phyloP scores from a whole-genome alignment of 2,113 vertebrate species.

The Gobiocypris rarus region DNA sequence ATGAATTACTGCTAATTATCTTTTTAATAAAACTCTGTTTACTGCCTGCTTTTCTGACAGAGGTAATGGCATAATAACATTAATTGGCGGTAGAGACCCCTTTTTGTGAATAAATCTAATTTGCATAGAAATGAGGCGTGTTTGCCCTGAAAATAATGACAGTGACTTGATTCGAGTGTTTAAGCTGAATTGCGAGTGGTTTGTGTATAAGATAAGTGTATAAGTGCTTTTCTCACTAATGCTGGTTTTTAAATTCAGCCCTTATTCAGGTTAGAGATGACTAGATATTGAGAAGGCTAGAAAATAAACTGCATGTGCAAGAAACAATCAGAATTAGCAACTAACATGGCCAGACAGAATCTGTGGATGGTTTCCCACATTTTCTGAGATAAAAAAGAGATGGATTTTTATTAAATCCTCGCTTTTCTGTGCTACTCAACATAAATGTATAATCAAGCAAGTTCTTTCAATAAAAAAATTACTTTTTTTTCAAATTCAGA shows the following conservation, averaged over 20 bases:
- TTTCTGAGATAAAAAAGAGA: background rate
- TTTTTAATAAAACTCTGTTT: constrained; percentile 6
- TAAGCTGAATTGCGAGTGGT: background rate
- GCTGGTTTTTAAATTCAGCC: background rate
- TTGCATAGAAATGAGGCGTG: background rate
- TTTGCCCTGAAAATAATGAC: background rate
- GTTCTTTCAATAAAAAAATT: background rate
- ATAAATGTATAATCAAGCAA: background rate
- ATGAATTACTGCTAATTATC: background rate
- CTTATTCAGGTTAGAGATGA: background rate
- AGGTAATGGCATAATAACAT: background rate
- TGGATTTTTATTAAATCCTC: background rate
- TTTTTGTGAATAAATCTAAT: background rate
- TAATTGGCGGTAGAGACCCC: background rate
- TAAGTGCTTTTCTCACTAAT: background rate
- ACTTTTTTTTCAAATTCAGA: too few relatives aligned
- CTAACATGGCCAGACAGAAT: background rate
- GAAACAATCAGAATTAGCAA: background rate
- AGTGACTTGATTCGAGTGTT: background rate
- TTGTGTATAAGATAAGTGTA: background rate
- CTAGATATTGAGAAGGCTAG: background rate
- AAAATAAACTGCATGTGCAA: background rate
- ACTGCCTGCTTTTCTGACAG: background rate
- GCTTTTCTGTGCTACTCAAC: background rate
- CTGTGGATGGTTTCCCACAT: background rate